Base-by-base conservation (phyloP, 2,797 vertebrate species). In the Taeniopygia guttata region DNA sequence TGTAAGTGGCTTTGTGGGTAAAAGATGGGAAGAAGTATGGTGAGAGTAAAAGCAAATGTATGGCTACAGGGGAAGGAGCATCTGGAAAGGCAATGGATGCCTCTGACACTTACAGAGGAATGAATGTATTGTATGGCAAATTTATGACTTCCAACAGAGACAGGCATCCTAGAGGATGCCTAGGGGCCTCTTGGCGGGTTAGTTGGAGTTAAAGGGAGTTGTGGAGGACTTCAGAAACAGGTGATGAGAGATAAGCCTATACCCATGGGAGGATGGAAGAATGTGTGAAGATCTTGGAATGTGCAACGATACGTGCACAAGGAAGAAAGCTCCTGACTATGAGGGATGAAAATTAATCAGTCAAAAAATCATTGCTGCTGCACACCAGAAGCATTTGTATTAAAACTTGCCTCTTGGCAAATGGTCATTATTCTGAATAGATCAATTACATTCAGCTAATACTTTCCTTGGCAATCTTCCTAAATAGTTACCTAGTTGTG, bases 221-320 rank as follows among this genome's bases (percentile, higher is more conserved):
- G 7, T 32, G 43, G 29, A 42, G 15, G 51, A 58, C 11, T 34
- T 17, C 13, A 75, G 29, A 72, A 86, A 32, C 3, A 27, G 32
- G 8, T 21, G 11, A 22, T 45, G 11, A 42, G 32, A 48, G 8
- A 48, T n/a, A 79, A 75, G 8, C 10, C 26, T 20, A 36, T 40
- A 58, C 2, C 22, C 58, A 36, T 20, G 10, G 17, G 22, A 45
- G 21, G 19, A 43, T 64, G 9, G 13, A 40, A 77, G 5, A 66
- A 70, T 45, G 48, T 38, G 40, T 70, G 18, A 54, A 62, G 32
- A 78, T 22, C 19, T 27, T 70, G 63, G 18, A 46, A 18, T 25
- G n/a, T 13, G 5, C 13, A 84, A 16, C 11, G 9, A 29, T n/a
- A 30, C 0, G 0, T 70, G 17, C 16, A 36, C 16, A 55, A 60